phyloP scores from a whole-genome alignment of 2,113 vertebrate genomes.

The Dinomys branickii region DNA sequence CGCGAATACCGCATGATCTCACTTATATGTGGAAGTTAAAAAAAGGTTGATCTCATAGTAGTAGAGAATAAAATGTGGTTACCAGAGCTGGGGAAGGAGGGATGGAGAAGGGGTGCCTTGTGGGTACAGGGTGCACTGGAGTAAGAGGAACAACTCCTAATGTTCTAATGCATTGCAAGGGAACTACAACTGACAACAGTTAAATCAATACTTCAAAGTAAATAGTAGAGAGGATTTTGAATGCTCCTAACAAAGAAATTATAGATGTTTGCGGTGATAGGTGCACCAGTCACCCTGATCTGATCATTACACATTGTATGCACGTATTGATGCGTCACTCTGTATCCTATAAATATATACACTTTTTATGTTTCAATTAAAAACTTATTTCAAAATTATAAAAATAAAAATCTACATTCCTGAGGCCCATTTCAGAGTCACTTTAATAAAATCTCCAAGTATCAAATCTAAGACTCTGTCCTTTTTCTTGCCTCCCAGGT shows the following conservation, averaged over 20 bases:
- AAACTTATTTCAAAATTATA: not conserved
- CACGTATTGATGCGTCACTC: not conserved
- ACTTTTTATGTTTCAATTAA: not conserved
- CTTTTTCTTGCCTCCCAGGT: not conserved
- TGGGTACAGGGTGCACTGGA: not conserved
- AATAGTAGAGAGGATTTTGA: not conserved
- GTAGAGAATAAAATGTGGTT: conserved; percentile 49
- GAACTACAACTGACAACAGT: not conserved
- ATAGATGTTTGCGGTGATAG: not conserved
- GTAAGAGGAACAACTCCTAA: not conserved
- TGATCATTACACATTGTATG: not conserved
- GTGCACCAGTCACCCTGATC: not conserved
- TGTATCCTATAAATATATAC: not conserved
- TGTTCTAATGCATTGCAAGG: not conserved
- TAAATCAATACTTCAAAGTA: not conserved
- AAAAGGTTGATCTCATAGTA: conserved; percentile 48
- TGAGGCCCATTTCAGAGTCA: not conserved
- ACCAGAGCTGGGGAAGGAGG: not conserved
- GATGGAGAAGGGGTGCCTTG: not conserved
- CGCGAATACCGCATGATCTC: conserved; percentile 38
- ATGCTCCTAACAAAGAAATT: not conserved
- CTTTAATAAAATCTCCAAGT: not conserved
- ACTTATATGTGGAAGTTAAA: not conserved
- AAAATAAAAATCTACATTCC: not conserved
- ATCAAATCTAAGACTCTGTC: not conserved